phyloP scores from a whole-genome alignment of 2,113 vertebrate species.

The Tachuris rubrigastra region DNA sequence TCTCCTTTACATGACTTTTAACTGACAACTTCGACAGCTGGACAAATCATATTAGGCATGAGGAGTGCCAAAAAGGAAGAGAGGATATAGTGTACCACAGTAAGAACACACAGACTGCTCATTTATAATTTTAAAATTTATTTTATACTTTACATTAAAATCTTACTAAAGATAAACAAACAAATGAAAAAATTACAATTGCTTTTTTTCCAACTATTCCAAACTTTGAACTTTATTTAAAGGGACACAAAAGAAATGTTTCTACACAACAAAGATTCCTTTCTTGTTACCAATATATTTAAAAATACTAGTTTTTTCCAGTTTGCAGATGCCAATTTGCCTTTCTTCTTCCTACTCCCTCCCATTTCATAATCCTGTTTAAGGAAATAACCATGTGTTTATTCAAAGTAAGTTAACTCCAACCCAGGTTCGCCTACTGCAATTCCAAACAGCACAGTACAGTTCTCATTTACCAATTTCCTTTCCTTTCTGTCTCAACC shows the following conservation, averaged over 20 bases:
- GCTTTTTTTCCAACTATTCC: not conserved
- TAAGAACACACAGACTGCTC: not conserved
- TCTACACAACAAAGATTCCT: constrained; percentile 3
- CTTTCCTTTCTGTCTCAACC: not conserved
- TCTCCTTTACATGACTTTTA: not conserved
- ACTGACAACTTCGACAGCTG: not conserved
- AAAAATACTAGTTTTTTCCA: not conserved
- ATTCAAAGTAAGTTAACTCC: not conserved
- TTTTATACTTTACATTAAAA: constrained; percentile 6
- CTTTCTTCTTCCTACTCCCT: not conserved
- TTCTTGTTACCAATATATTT: not conserved
- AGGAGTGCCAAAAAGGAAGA: not conserved
- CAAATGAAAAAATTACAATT: not conserved
- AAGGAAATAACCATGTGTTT: not conserved
- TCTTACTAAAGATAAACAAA: not conserved
- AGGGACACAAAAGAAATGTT: not conserved
- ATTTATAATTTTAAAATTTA: not conserved
- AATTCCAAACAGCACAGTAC: not conserved
- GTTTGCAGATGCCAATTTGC: not conserved
- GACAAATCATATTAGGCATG: not conserved
- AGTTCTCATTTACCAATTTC: not conserved
- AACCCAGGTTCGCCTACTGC: not conserved
- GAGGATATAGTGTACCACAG: not conserved
- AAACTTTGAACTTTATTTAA: constrained; percentile 28
- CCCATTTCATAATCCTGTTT: not conserved